A percentile compares a stretch with the other conserved stretches of the same genome.
These are phyloP conservation scores for Hozukius guyotensis DNA, from an alignment of 2,797 vertebrate genomes.

Conservation along the genomic window DNA sequence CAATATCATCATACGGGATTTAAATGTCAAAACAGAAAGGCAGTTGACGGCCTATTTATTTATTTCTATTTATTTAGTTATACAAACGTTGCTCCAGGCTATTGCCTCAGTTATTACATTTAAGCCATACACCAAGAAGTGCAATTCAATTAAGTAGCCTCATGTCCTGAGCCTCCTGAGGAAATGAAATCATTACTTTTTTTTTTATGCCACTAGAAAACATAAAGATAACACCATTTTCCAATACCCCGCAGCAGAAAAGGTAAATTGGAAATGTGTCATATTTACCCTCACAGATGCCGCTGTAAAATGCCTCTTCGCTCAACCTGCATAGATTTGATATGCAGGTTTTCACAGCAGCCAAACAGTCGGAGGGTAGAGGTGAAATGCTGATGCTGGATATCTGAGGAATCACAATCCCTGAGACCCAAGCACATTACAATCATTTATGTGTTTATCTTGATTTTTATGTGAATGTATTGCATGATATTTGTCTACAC, in stretches of 20 bases:
- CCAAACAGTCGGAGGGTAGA: slow-evolving; percentile 72
- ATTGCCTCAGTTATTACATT: slow-evolving; percentile 60
- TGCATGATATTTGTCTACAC: background rate
- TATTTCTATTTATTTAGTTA: background rate
- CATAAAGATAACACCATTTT: background rate
- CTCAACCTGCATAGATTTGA: slow-evolving; percentile 76
- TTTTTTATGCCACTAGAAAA: background rate
- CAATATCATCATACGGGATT: background rate
- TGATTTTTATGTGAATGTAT: background rate
- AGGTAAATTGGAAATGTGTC: background rate
- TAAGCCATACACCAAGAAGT: slow-evolving; percentile 24
- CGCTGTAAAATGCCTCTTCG: slow-evolving; percentile 68
- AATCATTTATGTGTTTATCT: background rate
- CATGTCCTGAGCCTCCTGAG: slow-evolving; percentile 19
- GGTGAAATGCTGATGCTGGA: slow-evolving; percentile 50
- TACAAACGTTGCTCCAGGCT: slow-evolving; percentile 50
- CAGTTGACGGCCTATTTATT: background rate
- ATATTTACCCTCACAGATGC: slow-evolving; percentile 81
- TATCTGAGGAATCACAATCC: slow-evolving; percentile 73
- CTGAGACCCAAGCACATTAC: slow-evolving; percentile 77
- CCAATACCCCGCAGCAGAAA: background rate
- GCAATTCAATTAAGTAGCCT: slow-evolving; percentile 48
- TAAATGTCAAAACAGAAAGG: background rate
- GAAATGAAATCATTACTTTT: slow-evolving; percentile 22
- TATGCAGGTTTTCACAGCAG: slow-evolving; percentile 79